phyloP scores from a whole-genome alignment of 2,113 vertebrate genomes.

The Axis porcinus region DNA sequence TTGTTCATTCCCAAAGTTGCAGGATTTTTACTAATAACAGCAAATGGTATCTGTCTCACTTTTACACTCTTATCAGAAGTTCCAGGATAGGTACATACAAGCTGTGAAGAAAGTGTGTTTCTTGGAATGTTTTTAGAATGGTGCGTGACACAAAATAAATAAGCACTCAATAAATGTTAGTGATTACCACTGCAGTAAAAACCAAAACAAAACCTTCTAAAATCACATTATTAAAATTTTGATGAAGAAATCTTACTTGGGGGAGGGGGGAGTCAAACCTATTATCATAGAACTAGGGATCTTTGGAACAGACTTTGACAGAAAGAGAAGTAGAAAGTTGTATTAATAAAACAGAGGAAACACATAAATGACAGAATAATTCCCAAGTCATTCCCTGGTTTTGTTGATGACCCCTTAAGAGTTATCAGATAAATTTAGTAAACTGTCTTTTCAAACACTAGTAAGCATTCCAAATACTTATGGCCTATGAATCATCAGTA shows the following conservation, averaged over 20 bases:
- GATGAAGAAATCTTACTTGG: background rate
- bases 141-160: background rate
- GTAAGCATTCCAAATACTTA: background rate
- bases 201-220: background rate
- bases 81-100: background rate
- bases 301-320: background rate
- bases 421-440: slow-evolving; percentile 25
- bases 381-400: background rate
- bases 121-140: background rate
- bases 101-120: background rate
- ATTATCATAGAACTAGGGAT: background rate
- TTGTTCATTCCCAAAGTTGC: background rate
- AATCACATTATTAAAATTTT: background rate
- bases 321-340: background rate
- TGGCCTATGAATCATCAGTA: background rate
- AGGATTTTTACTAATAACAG: background rate
- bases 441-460: slow-evolving; percentile 15
- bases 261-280: background rate
- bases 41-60: background rate
- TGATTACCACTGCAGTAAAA: background rate
- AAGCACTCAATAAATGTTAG: slow-evolving; percentile 1
- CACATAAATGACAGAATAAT: background rate
- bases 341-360: slow-evolving; percentile 15
- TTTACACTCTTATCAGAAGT: background rate
- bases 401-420: background rate